Evolutionary conservation across 2,113 vertebrate species (phyloP), one percentile per base, ranked within the genome.

Genomic region (Chaetops frenatus): DNA sequence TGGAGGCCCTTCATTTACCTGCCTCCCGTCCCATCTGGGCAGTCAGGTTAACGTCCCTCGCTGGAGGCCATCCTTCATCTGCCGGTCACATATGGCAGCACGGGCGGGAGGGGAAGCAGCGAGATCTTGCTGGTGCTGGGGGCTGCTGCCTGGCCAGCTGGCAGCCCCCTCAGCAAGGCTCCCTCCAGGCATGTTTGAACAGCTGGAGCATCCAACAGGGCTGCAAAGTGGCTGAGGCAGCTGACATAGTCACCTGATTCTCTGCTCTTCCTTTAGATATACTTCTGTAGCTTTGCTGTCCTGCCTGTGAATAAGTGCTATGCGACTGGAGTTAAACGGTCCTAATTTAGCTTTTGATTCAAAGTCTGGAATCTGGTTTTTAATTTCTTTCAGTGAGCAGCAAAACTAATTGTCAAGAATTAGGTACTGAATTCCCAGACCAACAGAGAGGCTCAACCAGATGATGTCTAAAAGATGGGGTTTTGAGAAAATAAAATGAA

Each of bases 161-260:
- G 88, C 82, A 78, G 76, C 86, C 89, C 80, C 92, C 86, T 61
- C 92, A 42, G 77, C 4, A 12, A 42, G 82, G 51, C 81, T 90
- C 25, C 56, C 64, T 56, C 81, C 51, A 42, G 76, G 38, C 23
- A 0, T 96, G 90, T 96, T 97, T 97, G 93, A 95, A 94, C 96
- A 96, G 95, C 92, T 97, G 96, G 82, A 83, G 88, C 69, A 14
- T 83, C 96, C 95, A 86, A 13, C 88, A 67, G 94, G 65, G 94
- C 94, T 86, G 90, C 86, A 29, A 93, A 96, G 94, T 88, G 94
- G 69, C 93, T 70, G 60, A 24, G 15, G 73, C 73, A 76, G 48
- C 86, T 51, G 45, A 56, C 36, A 44, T 18, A 29, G 86, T 71
- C 48, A 42, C 80, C 86, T 77, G 72, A 64, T 86, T 86, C 64